Evolutionary conservation across 1,140 invertebrate genomes (phyloP).

Genomic region (Mactra quadrangularis): DNA sequence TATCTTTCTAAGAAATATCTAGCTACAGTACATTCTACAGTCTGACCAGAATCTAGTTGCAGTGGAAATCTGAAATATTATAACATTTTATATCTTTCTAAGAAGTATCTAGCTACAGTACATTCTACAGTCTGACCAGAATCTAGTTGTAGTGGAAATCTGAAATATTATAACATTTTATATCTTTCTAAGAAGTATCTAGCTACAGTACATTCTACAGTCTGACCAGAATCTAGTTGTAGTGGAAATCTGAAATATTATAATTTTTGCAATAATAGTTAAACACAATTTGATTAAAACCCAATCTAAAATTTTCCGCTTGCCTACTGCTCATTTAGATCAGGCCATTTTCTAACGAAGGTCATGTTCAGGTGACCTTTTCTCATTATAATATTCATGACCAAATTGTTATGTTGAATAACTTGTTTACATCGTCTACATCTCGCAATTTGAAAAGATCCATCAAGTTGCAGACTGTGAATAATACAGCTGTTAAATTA

Average conservation of each 20-base stretch:
- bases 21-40: conserved; percentile 99
- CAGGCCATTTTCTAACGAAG: too few relatives aligned
- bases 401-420: too few relatives aligned
- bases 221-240: conserved; percentile 99
- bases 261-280: conserved; percentile 90
- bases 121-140: conserved; percentile 99
- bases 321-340: too few relatives aligned
- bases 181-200: conserved; percentile 99
- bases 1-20: conserved; percentile 99
- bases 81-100: conserved; percentile 99
- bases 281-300: too few relatives aligned
- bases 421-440: too few relatives aligned
- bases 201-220: conserved; percentile 99
- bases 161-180: conserved; percentile 97
- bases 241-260: conserved; percentile 95
- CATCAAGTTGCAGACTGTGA: too few relatives aligned
- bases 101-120: conserved; percentile 99
- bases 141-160: conserved; percentile 99
- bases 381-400: too few relatives aligned
- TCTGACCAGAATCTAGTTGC: conserved; percentile 99
- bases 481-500: too few relatives aligned
- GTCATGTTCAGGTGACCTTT: too few relatives aligned
- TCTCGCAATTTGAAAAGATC: too few relatives aligned
- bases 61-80: conserved; percentile 98
- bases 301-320: too few relatives aligned